Evolutionary conservation across 2,888 invertebrate genomes (phyloP), one percentile per base, ranked within the genome.

Genomic region (Stenichneumon culpator): DNA sequence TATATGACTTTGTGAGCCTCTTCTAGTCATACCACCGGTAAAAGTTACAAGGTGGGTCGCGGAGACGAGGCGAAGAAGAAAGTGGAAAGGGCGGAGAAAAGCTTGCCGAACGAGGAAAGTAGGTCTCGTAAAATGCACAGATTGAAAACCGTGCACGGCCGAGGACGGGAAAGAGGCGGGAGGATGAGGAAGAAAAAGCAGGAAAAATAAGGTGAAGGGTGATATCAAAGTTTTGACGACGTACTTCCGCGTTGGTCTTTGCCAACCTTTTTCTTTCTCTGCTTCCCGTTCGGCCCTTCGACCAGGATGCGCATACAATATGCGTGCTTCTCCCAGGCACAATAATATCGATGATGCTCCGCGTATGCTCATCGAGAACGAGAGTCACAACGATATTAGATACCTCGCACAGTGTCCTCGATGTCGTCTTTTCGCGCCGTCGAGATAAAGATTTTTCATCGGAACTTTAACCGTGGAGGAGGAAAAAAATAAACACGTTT

Each of bases 201-300:
- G 73, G 63, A 39, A 70, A 77, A 19, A 19, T 19, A 25, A 57
- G n/a, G 70, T 14, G 65, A 19, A 65, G 14, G 67, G 50, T 16
- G 68, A 63, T 69, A 83, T 83, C 73, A 83, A 79, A 83, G 73
- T 83, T 83, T 83, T 83, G 73, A 83, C 79, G 79, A 83, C 83
- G 73, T 83, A 78, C 72, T 83, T 83, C 63, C 73, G 60, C 83
- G 57, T 52, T 44, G 63, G 54, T 63, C 68, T 52, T 75, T 60
- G 11, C 78, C 73, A 63, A 57, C 28, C 9, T 79, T 78, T 50
- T 74, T 54, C 44, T 60, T 57, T 36, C 32, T 79, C 68, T 54
- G 67, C 57, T 47, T 44, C 14, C 44, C 57, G 6, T 60, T 44
- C 25, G 67, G 70, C 65, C 72, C 54, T 72, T 72, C 52, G 22